Evolutionary conservation across 2,797 vertebrate genomes (phyloP).

Genomic region (Pipistrellus pygmaeus): DNA sequence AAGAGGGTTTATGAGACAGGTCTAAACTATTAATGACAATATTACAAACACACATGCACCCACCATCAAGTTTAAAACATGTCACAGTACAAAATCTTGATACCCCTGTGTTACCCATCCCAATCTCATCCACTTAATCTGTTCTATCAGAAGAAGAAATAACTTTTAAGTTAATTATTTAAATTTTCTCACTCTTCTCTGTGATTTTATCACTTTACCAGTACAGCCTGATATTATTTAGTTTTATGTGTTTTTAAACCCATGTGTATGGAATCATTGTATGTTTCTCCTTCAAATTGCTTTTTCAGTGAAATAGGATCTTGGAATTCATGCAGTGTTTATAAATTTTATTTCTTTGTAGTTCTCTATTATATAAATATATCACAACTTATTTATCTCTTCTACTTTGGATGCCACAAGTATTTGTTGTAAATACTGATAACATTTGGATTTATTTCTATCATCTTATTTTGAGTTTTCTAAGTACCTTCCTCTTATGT

Average conservation of each 20-base stretch:
- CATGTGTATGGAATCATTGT: neutral
- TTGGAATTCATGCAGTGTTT: neutral
- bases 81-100: neutral
- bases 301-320: neutral
- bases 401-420: neutral
- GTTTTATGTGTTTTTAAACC: neutral
- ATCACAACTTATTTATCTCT: constrained; percentile 28
- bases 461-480: neutral
- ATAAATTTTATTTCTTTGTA: neutral
- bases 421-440: neutral
- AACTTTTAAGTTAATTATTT: constrained; percentile 5
- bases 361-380: neutral
- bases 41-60: neutral
- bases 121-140: neutral
- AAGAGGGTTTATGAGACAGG: neutral
- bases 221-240: neutral
- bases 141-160: constrained; percentile 6
- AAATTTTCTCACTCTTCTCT: neutral
- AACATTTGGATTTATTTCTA: constrained; percentile 13
- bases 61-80: neutral
- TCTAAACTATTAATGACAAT: neutral
- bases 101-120: neutral
- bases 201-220: neutral
- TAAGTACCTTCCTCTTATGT: neutral
- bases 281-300: neutral